Base-by-base conservation (phyloP, 2,888 invertebrate species). In the Andricus curvator region DNA sequence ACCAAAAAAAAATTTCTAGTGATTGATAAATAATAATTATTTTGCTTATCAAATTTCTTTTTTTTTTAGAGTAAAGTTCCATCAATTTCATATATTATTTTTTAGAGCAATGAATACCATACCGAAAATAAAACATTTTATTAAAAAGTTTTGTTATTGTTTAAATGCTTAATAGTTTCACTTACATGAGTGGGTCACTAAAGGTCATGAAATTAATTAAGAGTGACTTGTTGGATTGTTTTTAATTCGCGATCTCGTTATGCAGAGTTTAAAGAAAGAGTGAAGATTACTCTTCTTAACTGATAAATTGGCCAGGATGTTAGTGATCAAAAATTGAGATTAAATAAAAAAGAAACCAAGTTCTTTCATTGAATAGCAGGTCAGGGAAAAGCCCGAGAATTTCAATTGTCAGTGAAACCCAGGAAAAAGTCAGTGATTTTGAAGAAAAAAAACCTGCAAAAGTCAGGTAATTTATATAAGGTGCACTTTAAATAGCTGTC, bases 221-320 rank as follows among this genome's bases (percentile, higher is more conserved):
- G 70, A 70, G 48, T 70, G 70, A 70, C 68, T 68, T 48, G 70
- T 70, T 51, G 51, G 70, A 29, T 70, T 70, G 20, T 70, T 51
- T 70, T 48, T 70, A 70, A 60, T 60, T 60, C 60, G 60, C 60
- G n/a, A 22, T 22, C 60, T 60, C 60, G 29, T 70, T 70, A 51
- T 70, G 17, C 25, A 67, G 29, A 51, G 70, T 70, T 48, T 70
- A 70, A 51, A 70, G 51, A 70, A 70, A 70, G 51, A 51, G 48
- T 70, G 68, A 48, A 70, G 70, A 22, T 70, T 70, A 29, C 48
- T n/a, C 51, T 70, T 51, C 70, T 51, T 51, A 51, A 70, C 20
- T 51, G 70, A 70, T 51, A 70, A 70, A 70, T 70, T 70, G 70
- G 29, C 20, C 48, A 70, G 70, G 70, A 70, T 48, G 51, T 51